Percentiles rank a stretch among this genome's conserved stretches.
Conservation (phyloP, 2,797 vertebrate genomes). For the Ispidina picta region DNA sequence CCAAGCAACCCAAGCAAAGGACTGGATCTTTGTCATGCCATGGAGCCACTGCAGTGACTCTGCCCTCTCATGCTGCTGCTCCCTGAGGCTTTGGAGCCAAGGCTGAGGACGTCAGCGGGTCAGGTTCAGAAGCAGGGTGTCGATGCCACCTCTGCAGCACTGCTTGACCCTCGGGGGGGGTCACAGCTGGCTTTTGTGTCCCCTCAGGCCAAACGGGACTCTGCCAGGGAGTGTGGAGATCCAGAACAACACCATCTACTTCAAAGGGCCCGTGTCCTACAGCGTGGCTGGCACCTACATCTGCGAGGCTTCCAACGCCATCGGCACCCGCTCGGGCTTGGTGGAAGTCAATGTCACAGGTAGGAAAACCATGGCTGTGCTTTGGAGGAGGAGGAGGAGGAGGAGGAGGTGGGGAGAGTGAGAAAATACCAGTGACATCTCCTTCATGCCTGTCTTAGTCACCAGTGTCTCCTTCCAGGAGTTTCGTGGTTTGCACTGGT, state of each 20-base stretch:
- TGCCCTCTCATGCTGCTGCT: neutral
- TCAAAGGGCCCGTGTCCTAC: slow-evolving; percentile 90
- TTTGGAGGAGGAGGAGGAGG: neutral
- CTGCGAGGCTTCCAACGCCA: slow-evolving; percentile 93
- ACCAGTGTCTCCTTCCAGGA: neutral
- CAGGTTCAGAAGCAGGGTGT: neutral
- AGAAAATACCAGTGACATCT: neutral
- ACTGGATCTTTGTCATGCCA: neutral
- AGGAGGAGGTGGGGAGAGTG: neutral
- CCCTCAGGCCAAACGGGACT: slow-evolving; percentile 89
- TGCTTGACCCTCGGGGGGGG: neutral
- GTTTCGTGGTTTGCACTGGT: neutral
- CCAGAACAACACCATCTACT: slow-evolving; percentile 95
- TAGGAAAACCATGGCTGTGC: slow-evolving; percentile 73
- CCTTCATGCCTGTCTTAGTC: neutral
- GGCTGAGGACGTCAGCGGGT: neutral
- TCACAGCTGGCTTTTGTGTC: neutral
- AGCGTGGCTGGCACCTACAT: slow-evolving; percentile 91
- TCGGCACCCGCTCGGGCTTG: slow-evolving; percentile 90
- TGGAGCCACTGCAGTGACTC: neutral
- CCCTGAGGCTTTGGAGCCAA: neutral
- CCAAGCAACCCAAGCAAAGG: neutral
- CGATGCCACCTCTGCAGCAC: neutral
- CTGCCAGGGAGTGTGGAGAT: slow-evolving; percentile 90
- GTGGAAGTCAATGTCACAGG: slow-evolving; percentile 98